Evolutionary conservation across 2,888 invertebrate genomes (phyloP).

Genomic region (Synanthedon vespiformis): DNA sequence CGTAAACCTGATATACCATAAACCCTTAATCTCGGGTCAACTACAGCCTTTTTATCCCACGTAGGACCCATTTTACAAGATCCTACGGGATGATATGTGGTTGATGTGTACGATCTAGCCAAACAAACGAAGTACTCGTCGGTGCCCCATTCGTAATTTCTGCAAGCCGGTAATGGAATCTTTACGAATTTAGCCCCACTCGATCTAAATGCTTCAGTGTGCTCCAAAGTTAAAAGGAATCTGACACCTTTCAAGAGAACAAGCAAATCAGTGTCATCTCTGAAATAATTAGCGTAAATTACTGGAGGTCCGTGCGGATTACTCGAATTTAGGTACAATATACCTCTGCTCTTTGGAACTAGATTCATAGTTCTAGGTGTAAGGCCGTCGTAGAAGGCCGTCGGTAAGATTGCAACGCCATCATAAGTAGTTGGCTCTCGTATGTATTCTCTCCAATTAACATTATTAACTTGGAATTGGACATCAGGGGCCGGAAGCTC

Average conservation of each 20-base stretch:
- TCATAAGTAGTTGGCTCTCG: conserved; percentile 54
- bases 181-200: conserved; percentile 67
- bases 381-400: conserved; percentile 71
- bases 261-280: conserved; percentile 68
- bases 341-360: conserved; percentile 72
- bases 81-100: conserved; percentile 56
- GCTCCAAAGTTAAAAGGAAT: conserved; percentile 66
- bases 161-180: conserved; percentile 69
- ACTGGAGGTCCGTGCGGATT: conserved; percentile 78
- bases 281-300: conserved; percentile 76
- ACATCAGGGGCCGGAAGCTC: conserved; percentile 69
- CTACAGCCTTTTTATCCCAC: conserved; percentile 71
- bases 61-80: conserved; percentile 66
- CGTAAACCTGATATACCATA: conserved; percentile 71
- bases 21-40: conserved; percentile 75
- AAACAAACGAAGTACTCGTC: conserved; percentile 75
- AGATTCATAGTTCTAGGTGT: conserved; percentile 69
- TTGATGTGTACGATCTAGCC: conserved; percentile 65
- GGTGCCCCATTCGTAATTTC: conserved; percentile 66
- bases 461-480: conserved; percentile 68
- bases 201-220: conserved; percentile 67
- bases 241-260: conserved; percentile 71
- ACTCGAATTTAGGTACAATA: conserved; percentile 68
- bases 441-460: conserved; percentile 60
- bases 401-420: conserved; percentile 48